Conservation (phyloP, 1,140 invertebrate genomes). For the Orchestia grillus region DNA sequence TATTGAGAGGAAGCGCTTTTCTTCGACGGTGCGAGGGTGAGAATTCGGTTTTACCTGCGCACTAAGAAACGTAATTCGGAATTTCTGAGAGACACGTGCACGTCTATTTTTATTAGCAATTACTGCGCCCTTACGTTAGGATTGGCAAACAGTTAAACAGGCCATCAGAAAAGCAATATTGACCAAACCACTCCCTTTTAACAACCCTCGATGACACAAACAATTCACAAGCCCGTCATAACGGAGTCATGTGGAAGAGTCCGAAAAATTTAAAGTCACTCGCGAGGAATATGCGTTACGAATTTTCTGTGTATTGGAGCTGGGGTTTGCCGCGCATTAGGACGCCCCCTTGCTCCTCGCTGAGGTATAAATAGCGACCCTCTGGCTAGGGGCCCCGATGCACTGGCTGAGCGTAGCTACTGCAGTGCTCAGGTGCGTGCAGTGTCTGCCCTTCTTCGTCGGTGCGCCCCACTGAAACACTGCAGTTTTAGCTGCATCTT, state of each 20-base stretch:
- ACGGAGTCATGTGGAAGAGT: neutral
- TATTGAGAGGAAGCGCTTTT: neutral
- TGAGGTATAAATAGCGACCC: slow-evolving; percentile 16
- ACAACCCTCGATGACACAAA: neutral
- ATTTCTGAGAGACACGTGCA: neutral
- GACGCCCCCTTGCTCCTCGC: slow-evolving; percentile 4
- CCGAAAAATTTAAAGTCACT: neutral
- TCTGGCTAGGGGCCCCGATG: neutral
- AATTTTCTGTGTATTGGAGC: slow-evolving; percentile 26
- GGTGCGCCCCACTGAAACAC: neutral
- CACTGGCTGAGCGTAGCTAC: neutral
- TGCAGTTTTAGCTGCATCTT: neutral
- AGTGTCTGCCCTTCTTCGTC: neutral
- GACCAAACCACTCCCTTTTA: neutral
- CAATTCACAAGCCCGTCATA: neutral
- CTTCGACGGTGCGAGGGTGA: neutral
- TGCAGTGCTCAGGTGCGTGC: neutral
- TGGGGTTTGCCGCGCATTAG: slow-evolving; percentile 27
- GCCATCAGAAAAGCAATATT: neutral
- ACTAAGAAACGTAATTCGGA: neutral
- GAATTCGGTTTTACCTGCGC: neutral
- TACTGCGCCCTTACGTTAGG: neutral
- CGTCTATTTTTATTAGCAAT: neutral
- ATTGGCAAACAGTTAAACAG: neutral
- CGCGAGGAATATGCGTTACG: neutral